These are phyloP conservation scores for Grallaria varia DNA, from an alignment of 2,113 vertebrate species.

Conservation along the genomic window DNA sequence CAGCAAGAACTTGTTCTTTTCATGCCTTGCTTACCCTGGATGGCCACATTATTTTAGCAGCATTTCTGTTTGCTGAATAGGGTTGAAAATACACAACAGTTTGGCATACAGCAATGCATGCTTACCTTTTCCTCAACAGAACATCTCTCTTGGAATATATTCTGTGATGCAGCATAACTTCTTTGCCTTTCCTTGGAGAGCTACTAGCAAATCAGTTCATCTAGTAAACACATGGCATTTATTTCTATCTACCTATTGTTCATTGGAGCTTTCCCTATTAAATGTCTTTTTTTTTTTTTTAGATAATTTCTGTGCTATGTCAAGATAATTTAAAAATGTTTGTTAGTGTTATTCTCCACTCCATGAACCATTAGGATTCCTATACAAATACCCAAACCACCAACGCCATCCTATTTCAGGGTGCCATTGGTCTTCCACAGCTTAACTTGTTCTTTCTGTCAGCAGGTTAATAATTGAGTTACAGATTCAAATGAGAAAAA, in stretches of 20 bases:
- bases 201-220: not conserved
- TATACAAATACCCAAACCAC: not conserved
- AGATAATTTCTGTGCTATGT: not conserved
- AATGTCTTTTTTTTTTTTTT: not conserved
- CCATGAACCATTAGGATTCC: not conserved
- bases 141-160: not conserved
- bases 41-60: not conserved
- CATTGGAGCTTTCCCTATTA: not conserved
- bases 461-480: not conserved
- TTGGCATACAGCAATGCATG: not conserved
- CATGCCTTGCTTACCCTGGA: not conserved
- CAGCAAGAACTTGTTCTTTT: not conserved
- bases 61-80: not conserved
- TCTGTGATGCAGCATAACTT: not conserved
- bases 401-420: not conserved
- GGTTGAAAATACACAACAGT: not conserved
- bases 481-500: not conserved
- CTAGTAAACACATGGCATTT: fast-evolving
- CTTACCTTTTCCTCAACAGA: not conserved
- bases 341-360: not conserved
- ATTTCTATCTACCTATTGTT: not conserved
- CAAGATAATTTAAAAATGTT: not conserved
- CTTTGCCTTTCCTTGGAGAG: not conserved
- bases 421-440: not conserved
- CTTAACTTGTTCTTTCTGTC: not conserved